phyloP scores from a whole-genome alignment of 2,113 vertebrate genomes.

The Orthonyx spaldingii region DNA sequence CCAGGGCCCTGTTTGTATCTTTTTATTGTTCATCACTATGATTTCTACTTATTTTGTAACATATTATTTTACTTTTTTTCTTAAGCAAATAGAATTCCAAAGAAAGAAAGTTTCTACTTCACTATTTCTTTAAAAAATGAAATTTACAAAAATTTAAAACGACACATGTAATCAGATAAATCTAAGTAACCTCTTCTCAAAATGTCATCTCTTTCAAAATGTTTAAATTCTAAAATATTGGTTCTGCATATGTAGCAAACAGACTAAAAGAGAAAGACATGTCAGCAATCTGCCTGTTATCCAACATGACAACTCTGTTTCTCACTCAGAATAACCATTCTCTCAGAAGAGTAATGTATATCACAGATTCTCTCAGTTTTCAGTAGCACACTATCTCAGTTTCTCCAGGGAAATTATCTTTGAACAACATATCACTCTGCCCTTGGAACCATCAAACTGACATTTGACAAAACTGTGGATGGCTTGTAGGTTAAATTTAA shows the following conservation, averaged over 20 bases:
- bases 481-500: conserved; percentile 73
- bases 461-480: conserved; percentile 71
- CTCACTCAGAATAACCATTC: conserved; percentile 63
- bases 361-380: conserved; percentile 65
- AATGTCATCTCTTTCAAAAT: neutral
- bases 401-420: conserved; percentile 74
- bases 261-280: conserved; percentile 41
- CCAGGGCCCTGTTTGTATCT: neutral
- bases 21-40: neutral
- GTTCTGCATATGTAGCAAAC: neutral
- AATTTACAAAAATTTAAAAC: neutral
- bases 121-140: neutral
- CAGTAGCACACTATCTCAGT: conserved; percentile 64
- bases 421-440: conserved; percentile 66
- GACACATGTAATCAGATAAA: neutral
- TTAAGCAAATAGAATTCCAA: neutral
- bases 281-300: conserved; percentile 54
- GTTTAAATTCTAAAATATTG: neutral
- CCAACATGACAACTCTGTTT: conserved; percentile 42
- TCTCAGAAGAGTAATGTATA: conserved; percentile 50
- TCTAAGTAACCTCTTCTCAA: neutral
- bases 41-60: neutral
- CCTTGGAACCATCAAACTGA: conserved; percentile 78
- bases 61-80: neutral
- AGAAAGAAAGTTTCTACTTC: neutral